Conservation (phyloP, 2,113 vertebrate genomes). For the Trichechus manatus region DNA sequence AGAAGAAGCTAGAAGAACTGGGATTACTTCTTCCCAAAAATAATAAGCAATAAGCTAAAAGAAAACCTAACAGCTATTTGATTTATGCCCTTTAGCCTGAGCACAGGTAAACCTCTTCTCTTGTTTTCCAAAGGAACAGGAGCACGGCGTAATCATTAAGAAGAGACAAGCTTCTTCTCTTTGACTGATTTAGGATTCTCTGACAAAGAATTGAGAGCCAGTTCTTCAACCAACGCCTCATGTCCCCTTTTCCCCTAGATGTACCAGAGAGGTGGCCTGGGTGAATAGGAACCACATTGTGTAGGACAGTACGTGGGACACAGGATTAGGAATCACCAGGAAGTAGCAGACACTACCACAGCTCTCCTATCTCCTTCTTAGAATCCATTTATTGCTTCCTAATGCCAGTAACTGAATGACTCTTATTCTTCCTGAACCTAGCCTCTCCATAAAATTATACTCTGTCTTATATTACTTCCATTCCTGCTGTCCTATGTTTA, state of each 20-base stretch:
- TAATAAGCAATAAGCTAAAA: conserved; percentile 25
- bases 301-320: neutral
- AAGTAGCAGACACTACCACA: neutral
- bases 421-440: neutral
- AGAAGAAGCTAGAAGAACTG: neutral
- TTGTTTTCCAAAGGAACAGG: conserved; percentile 40
- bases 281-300: fast-evolving
- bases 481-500: neutral
- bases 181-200: conserved; percentile 18
- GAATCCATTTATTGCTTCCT: neutral
- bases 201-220: conserved; percentile 19
- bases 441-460: neutral
- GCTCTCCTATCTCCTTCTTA: neutral
- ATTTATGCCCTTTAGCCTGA: neutral
- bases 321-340: neutral
- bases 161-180: neutral
- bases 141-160: conserved; percentile 7
- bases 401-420: neutral
- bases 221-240: neutral
- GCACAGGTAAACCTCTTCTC: neutral
- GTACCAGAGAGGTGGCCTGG: neutral
- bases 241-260: too few relatives aligned
- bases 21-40: neutral
- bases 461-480: neutral
- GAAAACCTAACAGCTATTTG: neutral